Conservation (phyloP, 2,113 vertebrate genomes). For the Meleagris gallopavo region DNA sequence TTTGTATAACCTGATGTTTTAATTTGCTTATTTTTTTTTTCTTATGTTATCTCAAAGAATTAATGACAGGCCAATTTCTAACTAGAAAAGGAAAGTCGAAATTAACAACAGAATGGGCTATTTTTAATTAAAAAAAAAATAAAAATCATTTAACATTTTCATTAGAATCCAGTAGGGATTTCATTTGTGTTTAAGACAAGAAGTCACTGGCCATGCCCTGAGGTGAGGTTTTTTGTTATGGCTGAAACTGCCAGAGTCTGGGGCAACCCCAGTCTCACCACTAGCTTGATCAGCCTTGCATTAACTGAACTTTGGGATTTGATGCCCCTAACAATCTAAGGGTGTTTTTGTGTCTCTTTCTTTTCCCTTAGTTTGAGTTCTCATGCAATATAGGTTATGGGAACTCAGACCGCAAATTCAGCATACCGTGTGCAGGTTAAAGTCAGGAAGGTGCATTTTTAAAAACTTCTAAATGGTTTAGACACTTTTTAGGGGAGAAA, state of each 20-base stretch:
- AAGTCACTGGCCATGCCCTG: background rate
- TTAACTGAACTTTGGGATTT: background rate
- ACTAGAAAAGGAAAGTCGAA: background rate
- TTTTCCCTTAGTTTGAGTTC: background rate
- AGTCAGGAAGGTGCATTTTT: background rate
- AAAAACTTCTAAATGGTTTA: background rate
- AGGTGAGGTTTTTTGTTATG: background rate
- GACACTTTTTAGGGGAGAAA: background rate
- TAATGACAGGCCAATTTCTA: background rate
- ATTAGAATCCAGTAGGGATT: background rate
- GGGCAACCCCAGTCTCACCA: background rate
- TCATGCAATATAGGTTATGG: accelerated
- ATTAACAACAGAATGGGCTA: background rate
- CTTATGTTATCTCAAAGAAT: background rate
- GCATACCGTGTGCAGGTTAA: accelerated
- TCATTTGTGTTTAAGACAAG: background rate
- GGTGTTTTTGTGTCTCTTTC: background rate
- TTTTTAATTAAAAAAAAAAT: background rate
- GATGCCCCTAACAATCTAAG: background rate
- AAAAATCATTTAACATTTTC: background rate
- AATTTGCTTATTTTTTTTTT: background rate
- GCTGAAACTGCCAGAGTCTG: background rate
- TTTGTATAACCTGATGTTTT: background rate
- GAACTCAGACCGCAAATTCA: background rate
- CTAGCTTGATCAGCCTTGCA: background rate